Evolutionary conservation across 1,140 invertebrate genomes (phyloP).

Genomic region (Procambarus clarkii): DNA sequence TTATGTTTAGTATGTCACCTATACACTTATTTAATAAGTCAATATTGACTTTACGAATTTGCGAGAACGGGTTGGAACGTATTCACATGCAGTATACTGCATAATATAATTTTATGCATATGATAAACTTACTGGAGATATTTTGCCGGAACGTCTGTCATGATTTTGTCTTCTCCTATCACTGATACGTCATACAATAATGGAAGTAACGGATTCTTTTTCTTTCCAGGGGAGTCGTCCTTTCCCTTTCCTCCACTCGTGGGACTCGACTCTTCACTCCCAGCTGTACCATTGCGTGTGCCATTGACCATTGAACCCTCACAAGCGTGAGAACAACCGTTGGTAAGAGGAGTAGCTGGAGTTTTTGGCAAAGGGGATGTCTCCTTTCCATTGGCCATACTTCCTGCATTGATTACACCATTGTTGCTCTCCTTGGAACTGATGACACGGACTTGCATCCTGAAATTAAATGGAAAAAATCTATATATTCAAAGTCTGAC

Average conservation of each 20-base stretch:
- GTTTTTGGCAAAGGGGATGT: background rate
- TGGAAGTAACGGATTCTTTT: constrained; percentile 24
- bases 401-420: background rate
- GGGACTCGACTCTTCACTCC: constrained; percentile 19
- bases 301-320: constrained; percentile 24
- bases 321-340: constrained; percentile 5
- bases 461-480: background rate
- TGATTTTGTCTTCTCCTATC: constrained; percentile 41
- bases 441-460: constrained; percentile 35
- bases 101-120: too few species aligned
- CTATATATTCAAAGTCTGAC: too few species aligned
- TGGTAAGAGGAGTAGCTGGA: background rate
- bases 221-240: constrained; percentile 42
- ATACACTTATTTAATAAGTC: too few species aligned
- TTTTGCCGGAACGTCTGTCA: constrained; percentile 54
- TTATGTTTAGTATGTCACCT: too few species aligned
- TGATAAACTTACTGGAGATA: constrained; percentile 42
- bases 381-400: background rate
- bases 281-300: constrained; percentile 29
- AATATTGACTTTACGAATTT: too few species aligned
- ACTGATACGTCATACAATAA: constrained; percentile 49
- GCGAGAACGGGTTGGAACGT: too few species aligned
- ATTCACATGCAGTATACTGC: too few species aligned
- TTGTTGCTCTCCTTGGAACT: constrained; percentile 15
- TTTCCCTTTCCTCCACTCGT: constrained; percentile 8